phyloP scores from a whole-genome alignment of 2,113 vertebrate genomes.

The Indicator maculatus region DNA sequence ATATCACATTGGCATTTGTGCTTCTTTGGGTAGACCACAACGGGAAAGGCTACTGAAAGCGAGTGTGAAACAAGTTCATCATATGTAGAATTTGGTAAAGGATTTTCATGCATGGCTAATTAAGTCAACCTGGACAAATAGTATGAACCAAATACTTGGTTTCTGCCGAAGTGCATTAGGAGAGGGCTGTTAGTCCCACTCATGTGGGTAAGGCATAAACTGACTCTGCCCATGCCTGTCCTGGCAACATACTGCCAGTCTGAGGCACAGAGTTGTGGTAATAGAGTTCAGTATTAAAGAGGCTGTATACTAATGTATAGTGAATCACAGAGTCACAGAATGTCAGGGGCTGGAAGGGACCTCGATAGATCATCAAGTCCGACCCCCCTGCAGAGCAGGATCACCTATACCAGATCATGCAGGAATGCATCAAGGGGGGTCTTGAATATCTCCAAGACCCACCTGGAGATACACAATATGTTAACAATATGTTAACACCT shows the following conservation, averaged over 20 bases:
- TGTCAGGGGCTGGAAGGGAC: too few relatives aligned
- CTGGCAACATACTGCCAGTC: not conserved
- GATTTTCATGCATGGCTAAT: not conserved
- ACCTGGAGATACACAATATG: too few relatives aligned
- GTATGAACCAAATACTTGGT: not conserved
- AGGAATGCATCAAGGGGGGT: too few relatives aligned
- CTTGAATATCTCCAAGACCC: too few relatives aligned
- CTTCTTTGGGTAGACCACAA: not conserved
- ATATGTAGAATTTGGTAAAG: not conserved
- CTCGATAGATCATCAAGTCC: too few relatives aligned
- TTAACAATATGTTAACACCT: not conserved
- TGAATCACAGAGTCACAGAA: too few relatives aligned
- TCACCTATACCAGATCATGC: too few relatives aligned
- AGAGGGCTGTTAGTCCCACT: not conserved
- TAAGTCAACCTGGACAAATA: not conserved
- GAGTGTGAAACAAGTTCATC: not conserved
- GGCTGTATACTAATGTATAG: not conserved
- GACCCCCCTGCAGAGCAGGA: too few relatives aligned
- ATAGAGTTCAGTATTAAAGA: not conserved
- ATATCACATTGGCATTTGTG: not conserved
- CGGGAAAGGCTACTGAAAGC: not conserved
- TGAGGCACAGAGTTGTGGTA: not conserved
- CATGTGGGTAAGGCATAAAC: not conserved
- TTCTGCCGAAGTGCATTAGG: not conserved
- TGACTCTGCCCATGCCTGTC: not conserved